Evolutionary conservation across 2,888 invertebrate genomes (phyloP).

Genomic region (Psylliodes chrysocephalus): DNA sequence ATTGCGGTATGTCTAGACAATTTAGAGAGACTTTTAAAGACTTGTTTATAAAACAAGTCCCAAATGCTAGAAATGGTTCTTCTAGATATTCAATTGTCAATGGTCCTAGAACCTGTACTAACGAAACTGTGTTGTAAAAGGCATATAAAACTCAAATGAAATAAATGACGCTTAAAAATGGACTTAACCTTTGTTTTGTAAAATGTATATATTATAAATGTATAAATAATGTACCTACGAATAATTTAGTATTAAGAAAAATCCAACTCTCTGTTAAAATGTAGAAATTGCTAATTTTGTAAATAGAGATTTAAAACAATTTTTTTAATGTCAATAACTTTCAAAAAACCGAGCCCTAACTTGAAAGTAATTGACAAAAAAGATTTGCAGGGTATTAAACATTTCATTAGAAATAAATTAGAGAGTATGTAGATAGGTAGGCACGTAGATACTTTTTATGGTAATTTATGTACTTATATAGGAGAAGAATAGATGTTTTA

Average conservation of each 20-base stretch:
- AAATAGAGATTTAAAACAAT: background rate
- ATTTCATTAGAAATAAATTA: constrained; percentile 15
- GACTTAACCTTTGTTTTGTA: constrained; percentile 46
- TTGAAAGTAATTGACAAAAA: constrained; percentile 56
- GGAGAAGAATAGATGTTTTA: background rate
- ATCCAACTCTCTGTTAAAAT: constrained; percentile 6
- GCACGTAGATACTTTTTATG: background rate
- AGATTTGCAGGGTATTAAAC: constrained; percentile 23
- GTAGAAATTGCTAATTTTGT: background rate
- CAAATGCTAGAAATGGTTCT: constrained; percentile 74
- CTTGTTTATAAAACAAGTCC: constrained; percentile 73
- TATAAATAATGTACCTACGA: constrained; percentile 32
- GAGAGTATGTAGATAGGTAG: background rate
- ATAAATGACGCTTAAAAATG: constrained; percentile 49
- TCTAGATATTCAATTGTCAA: constrained; percentile 85
- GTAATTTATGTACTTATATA: constrained; percentile 1
- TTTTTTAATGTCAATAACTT: constrained; percentile 52
- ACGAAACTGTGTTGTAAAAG: constrained; percentile 80
- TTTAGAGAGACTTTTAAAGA: constrained; percentile 94
- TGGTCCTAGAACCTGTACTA: constrained; percentile 84
- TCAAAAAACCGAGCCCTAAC: constrained; percentile 58
- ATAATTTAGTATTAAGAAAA: background rate
- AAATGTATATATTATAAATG: constrained; percentile 36
- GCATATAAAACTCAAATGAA: constrained; percentile 35
- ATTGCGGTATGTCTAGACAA: constrained; percentile 95